Conservation (phyloP, 2,113 vertebrate genomes). For the Tetraodon nigroviridis region DNA sequence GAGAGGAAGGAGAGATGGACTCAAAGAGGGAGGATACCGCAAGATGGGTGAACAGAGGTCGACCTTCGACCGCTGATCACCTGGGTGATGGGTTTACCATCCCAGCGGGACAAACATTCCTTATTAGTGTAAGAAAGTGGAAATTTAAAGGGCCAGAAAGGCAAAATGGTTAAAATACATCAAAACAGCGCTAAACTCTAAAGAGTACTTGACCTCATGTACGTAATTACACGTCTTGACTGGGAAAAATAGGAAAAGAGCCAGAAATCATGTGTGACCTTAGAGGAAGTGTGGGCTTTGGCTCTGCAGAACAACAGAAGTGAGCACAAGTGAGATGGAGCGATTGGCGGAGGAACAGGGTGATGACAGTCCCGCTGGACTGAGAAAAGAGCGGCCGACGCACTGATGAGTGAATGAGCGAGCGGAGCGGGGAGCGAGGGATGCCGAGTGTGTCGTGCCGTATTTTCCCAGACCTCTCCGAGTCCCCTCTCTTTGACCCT, state of each 20-base stretch:
- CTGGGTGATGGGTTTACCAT: no score
- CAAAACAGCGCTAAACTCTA: no score
- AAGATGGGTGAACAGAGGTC: constrained; percentile 56
- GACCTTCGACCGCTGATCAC: constrained; percentile 11
- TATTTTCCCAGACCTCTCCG: constrained; percentile 56
- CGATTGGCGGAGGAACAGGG: constrained; percentile 15
- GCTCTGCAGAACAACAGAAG: constrained; percentile 10
- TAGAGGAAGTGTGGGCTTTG: constrained; percentile 17
- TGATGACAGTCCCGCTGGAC: constrained; percentile 33
- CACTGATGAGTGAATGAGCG: constrained; percentile 25
- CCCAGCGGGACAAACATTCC: constrained; percentile 11
- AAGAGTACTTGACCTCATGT: no score
- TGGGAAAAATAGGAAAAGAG: not conserved
- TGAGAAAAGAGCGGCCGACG: constrained; percentile 28
- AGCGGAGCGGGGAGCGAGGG: constrained; percentile 29
- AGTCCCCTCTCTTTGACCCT: constrained; percentile 64
- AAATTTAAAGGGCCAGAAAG: no score
- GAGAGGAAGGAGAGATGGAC: constrained; percentile 30
- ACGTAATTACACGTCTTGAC: no score
- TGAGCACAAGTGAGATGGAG: constrained; percentile 22
- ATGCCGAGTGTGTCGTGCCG: constrained; percentile 33
- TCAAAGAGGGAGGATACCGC: constrained; percentile 37
- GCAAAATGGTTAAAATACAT: no score
- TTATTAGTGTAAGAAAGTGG: no score
- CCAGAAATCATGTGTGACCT: not conserved